Conservation (phyloP, 2,797 vertebrate species). For the Coluber constrictor region DNA sequence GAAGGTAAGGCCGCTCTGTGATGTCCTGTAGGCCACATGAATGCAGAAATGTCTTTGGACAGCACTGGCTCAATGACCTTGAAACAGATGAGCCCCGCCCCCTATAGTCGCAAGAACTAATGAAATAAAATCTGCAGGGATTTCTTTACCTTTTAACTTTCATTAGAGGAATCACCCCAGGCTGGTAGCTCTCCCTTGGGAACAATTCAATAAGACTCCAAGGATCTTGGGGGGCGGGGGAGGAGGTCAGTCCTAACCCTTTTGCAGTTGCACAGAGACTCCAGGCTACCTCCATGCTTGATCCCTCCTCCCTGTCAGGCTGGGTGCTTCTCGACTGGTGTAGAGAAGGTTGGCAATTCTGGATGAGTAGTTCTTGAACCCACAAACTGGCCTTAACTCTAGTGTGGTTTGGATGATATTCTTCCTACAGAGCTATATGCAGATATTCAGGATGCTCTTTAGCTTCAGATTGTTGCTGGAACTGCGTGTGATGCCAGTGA, state of each 20-base stretch:
- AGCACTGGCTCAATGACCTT: background rate
- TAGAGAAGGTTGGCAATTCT: background rate
- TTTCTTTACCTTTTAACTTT: background rate
- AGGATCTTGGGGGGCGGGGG: background rate
- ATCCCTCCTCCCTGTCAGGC: background rate
- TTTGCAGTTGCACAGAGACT: background rate
- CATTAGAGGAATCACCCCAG: background rate
- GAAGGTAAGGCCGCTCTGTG: background rate
- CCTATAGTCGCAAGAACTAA: background rate
- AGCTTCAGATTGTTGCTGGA: background rate
- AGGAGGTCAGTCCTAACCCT: background rate
- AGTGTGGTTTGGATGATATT: background rate
- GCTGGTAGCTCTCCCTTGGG: background rate
- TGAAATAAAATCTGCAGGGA: background rate
- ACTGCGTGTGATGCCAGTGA: background rate
- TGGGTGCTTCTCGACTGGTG: background rate
- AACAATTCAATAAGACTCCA: background rate
- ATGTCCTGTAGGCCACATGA: background rate
- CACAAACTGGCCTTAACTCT: background rate
- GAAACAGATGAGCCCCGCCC: background rate
- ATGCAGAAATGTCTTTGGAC: background rate
- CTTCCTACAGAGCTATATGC: background rate
- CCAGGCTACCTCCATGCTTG: background rate
- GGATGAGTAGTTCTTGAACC: background rate
- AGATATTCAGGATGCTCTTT: background rate